These are phyloP conservation scores for Parapsyche elsis DNA, from an alignment of 1,140 invertebrate genomes.

Conservation along the genomic window DNA sequence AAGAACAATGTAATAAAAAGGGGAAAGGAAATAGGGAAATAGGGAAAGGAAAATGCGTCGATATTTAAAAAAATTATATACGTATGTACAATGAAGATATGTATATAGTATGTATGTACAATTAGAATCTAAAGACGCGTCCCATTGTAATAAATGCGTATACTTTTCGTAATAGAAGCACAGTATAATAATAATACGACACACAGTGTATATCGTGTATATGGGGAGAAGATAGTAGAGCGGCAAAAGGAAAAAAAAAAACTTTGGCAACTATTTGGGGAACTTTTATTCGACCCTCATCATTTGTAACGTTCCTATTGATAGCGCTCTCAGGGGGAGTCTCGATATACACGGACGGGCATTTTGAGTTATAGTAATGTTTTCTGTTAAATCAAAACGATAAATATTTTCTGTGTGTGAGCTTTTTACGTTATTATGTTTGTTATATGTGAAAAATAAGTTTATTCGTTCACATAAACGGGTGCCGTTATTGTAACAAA, in stretches of 20 bases:
- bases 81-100: too few species aligned
- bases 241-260: neutral
- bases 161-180: too few species aligned
- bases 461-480: slow-evolving; percentile 30
- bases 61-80: too few species aligned
- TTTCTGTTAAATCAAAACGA: slow-evolving; percentile 33
- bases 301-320: slow-evolving; percentile 33
- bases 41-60: too few species aligned
- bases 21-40: too few species aligned
- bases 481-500: slow-evolving; percentile 31
- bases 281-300: slow-evolving; percentile 33
- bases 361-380: slow-evolving; percentile 31
- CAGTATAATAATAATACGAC: too few species aligned
- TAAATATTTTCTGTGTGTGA: slow-evolving; percentile 33
- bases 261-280: slow-evolving; percentile 32
- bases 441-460: slow-evolving; percentile 34
- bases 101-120: too few species aligned
- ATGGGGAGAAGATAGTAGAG: too few species aligned
- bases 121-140: too few species aligned
- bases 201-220: too few species aligned
- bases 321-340: slow-evolving; percentile 27
- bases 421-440: slow-evolving; percentile 33
- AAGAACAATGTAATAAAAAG: too few species aligned
- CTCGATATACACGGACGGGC: slow-evolving; percentile 24
- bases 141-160: too few species aligned